These are phyloP conservation scores for Eptatretus atami DNA, from an alignment of 2,797 vertebrate species.

Conservation along the genomic window DNA sequence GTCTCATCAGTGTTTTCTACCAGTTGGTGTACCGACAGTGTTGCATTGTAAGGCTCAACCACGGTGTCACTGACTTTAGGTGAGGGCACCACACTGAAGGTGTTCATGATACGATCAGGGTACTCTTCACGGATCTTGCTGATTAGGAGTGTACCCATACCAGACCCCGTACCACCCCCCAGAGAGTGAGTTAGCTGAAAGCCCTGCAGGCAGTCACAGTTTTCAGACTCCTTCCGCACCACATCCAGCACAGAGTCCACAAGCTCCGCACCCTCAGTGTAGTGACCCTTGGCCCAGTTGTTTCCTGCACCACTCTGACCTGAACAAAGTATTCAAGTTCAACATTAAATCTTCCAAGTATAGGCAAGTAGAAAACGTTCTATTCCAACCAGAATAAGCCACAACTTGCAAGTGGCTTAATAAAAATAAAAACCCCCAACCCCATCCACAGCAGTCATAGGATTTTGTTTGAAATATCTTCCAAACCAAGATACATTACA, in stretches of 20 bases:
- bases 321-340: slow-evolving; percentile 11
- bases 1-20: slow-evolving; percentile 76
- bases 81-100: slow-evolving; percentile 76
- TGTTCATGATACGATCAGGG: slow-evolving; percentile 76
- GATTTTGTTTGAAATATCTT: too few species aligned
- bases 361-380: too few species aligned
- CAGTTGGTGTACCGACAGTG: slow-evolving; percentile 56
- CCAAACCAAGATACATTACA: too few species aligned
- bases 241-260: slow-evolving; percentile 64
- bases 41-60: slow-evolving; percentile 72
- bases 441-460: too few species aligned
- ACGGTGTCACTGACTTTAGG: slow-evolving; percentile 75
- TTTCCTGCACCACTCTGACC: slow-evolving; percentile 80
- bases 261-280: slow-evolving; percentile 67
- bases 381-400: too few species aligned
- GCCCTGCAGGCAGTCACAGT: slow-evolving; percentile 66
- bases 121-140: slow-evolving; percentile 74
- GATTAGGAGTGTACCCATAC: slow-evolving; percentile 70
- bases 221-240: slow-evolving; percentile 67
- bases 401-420: too few species aligned
- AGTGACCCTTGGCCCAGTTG: slow-evolving; percentile 90
- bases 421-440: too few species aligned
- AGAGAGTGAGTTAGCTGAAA: slow-evolving; percentile 81
- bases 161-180: slow-evolving; percentile 58
- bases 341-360: too few species aligned